Conservation (phyloP, 2,797 vertebrate genomes). For the Chiroxiphia lanceolata region DNA sequence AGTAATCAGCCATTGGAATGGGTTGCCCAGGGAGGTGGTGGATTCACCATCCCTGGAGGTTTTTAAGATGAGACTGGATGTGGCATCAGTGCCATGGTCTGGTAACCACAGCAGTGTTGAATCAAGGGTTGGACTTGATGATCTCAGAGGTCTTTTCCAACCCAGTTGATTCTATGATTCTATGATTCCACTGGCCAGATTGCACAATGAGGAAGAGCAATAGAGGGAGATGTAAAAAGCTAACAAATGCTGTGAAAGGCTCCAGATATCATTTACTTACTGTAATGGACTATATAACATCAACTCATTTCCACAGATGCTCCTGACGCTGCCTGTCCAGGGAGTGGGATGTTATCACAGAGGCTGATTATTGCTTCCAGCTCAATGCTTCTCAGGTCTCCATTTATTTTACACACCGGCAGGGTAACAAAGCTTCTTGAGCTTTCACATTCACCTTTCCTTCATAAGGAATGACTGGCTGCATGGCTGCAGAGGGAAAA, state of each 20-base stretch:
- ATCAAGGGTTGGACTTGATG: no score
- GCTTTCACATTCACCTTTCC: not conserved
- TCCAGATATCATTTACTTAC: not conserved
- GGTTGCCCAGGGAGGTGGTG: no score
- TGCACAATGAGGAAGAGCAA: fast-evolving
- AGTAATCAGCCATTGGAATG: no score
- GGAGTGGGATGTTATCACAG: not conserved
- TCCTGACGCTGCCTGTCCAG: not conserved
- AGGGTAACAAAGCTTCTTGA: not conserved
- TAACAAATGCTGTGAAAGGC: not conserved
- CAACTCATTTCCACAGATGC: not conserved
- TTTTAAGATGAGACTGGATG: no score
- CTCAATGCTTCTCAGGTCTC: not conserved
- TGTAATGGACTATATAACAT: fast-evolving
- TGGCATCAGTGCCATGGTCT: no score
- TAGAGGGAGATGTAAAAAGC: not conserved
- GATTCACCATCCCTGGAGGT: no score
- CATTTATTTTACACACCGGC: not conserved
- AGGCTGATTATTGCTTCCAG: not conserved
- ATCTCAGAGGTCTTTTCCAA: no score
- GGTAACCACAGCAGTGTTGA: no score
- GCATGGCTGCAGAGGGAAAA: not conserved
- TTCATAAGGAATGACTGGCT: fast-evolving
- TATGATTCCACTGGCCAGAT: no score
- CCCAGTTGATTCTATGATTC: no score